Evolutionary conservation across 1,140 invertebrate genomes (phyloP).

Genomic region (Eubasilissa regina): DNA sequence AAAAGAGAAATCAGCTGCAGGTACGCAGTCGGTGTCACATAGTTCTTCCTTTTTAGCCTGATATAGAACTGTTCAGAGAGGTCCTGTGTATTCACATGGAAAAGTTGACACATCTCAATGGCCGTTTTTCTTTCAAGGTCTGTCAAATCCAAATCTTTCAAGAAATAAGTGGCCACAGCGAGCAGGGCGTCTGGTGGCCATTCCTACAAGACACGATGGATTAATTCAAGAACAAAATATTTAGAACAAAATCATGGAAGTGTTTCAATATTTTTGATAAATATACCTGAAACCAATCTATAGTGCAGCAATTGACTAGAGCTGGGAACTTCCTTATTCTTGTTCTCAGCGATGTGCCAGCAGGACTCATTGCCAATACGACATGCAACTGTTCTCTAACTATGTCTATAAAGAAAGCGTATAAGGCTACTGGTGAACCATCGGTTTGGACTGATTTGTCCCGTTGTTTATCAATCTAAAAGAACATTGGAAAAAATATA

Average conservation of each 20-base stretch:
- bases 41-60: constrained; percentile 84
- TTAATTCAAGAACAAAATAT: no score
- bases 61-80: constrained; percentile 83
- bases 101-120: constrained; percentile 92
- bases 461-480: constrained; percentile 87
- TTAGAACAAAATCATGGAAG: no score
- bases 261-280: not conserved
- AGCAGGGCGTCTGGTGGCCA: constrained; percentile 96
- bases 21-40: constrained; percentile 96
- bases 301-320: constrained; percentile 96
- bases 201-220: constrained; percentile 69
- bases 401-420: constrained; percentile 92
- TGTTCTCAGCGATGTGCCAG: constrained; percentile 88
- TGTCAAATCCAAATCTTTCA: constrained; percentile 88
- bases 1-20: constrained; percentile 94
- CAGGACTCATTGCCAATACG: constrained; percentile 93
- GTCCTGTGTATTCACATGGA: constrained; percentile 88
- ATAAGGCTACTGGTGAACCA: constrained; percentile 91
- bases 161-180: constrained; percentile 91
- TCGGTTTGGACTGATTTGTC: constrained; percentile 94
- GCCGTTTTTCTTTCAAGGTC: constrained; percentile 80
- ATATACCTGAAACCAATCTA: constrained; percentile 95
- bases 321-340: constrained; percentile 94
- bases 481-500: constrained; percentile 20
- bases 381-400: constrained; percentile 95